phyloP scores from a whole-genome alignment of 1,140 invertebrate species.

The Caenorhabditis briggsae region DNA sequence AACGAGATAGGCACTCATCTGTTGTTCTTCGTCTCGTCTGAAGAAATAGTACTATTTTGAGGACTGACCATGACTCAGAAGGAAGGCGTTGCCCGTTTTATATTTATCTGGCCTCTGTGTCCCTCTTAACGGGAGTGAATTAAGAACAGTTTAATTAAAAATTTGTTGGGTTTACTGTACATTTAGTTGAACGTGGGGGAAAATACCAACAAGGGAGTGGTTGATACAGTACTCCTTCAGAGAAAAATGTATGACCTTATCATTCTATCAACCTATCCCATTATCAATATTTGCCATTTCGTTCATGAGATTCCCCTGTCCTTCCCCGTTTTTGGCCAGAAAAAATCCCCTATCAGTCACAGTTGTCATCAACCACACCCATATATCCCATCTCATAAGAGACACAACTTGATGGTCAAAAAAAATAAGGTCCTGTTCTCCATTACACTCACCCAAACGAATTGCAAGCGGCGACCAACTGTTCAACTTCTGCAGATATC shows the following conservation, averaged over 20 bases:
- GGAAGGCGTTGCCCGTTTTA: conserved; percentile 50
- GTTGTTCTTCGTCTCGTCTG: conserved; percentile 51
- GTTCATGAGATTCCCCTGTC: conserved; percentile 44
- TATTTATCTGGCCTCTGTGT: background rate
- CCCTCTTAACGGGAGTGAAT: conserved; percentile 4
- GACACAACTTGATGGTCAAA: conserved; percentile 42
- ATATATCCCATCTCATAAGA: background rate
- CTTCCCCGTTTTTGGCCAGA: background rate
- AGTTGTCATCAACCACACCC: conserved; percentile 51
- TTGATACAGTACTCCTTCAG: background rate
- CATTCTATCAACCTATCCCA: background rate
- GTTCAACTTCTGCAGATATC: conserved; percentile 46
- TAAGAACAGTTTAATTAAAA: conserved; percentile 40
- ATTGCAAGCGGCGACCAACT: conserved; percentile 48
- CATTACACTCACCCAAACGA: conserved; percentile 33
- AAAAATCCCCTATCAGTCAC: conserved; percentile 56
- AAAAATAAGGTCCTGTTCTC: background rate
- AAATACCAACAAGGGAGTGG: conserved; percentile 49
- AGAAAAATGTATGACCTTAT: conserved; percentile 40
- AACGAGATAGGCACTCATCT: conserved; percentile 50
- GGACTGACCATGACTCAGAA: conserved; percentile 53
- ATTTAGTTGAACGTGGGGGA: background rate
- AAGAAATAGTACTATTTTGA: conserved; percentile 51
- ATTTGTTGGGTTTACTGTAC: too few species aligned
- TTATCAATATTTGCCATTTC: conserved; percentile 44